These are phyloP conservation scores for Apoda limacodes DNA, from an alignment of 2,888 invertebrate genomes.

Conservation along the genomic window DNA sequence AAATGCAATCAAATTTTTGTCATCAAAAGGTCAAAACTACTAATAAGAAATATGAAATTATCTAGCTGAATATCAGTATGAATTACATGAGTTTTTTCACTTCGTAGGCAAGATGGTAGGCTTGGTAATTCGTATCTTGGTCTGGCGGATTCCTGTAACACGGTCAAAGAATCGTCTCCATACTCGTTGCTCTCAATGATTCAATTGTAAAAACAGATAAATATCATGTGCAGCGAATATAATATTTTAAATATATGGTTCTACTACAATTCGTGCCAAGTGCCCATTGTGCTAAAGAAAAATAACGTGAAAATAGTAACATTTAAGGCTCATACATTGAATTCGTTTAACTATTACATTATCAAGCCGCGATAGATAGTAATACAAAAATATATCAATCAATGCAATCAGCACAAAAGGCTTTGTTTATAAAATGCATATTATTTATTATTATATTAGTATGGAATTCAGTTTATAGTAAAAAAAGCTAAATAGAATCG, in stretches of 20 bases:
- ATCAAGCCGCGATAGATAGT: no score
- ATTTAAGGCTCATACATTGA: no score
- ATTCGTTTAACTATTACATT: no score
- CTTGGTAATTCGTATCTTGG: constrained; percentile 95
- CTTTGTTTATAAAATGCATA: no score
- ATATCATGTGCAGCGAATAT: constrained; percentile 29
- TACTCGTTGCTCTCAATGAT: constrained; percentile 15
- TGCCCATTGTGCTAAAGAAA: constrained; percentile 12
- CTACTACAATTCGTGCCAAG: constrained; percentile 16
- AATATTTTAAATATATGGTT: constrained; percentile 27
- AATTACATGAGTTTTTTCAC: constrained; percentile 99
- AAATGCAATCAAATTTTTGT: no score
- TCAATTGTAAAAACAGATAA: constrained; percentile 18
- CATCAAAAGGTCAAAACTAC: constrained; percentile 31
- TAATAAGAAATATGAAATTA: no score
- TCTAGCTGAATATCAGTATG: constrained; percentile 56
- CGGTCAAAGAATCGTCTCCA: constrained; percentile 69
- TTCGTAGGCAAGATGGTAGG: constrained; percentile 99
- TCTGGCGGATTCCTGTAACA: constrained; percentile 87
- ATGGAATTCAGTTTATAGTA: no score
- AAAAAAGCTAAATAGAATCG: no score
- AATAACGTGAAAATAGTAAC: no score
- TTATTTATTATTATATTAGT: no score
- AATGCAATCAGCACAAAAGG: no score
- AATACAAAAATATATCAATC: no score